Evolutionary conservation across 2,888 invertebrate species (phyloP).

Genomic region (Tinea pellionella): DNA sequence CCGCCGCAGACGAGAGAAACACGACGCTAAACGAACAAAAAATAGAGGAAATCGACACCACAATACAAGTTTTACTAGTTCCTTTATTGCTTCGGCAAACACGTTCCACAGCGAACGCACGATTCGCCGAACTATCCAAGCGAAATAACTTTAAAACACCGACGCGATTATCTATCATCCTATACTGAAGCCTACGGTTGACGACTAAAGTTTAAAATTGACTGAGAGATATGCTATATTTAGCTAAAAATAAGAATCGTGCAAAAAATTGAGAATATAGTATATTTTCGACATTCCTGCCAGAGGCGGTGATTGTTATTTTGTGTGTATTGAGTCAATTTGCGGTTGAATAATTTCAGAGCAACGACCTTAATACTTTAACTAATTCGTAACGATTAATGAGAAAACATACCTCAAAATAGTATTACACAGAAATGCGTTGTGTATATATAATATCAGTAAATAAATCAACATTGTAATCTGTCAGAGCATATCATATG

Average conservation of each 20-base stretch:
- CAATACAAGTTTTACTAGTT: constrained; percentile 50
- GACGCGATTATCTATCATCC: constrained; percentile 21
- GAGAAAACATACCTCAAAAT: background rate
- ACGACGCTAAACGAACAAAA: constrained; percentile 27
- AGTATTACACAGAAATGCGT: background rate
- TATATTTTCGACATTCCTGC: constrained; percentile 52
- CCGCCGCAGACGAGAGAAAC: constrained; percentile 16
- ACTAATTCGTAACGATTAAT: constrained; percentile 1
- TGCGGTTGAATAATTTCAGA: constrained; percentile 40
- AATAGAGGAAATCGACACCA: constrained; percentile 30
- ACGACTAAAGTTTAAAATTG: constrained; percentile 36
- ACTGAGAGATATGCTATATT: constrained; percentile 17
- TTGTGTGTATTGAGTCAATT: constrained; percentile 51
- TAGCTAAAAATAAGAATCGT: constrained; percentile 1
- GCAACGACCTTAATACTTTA: constrained; percentile 42
- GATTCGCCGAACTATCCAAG: constrained; percentile 34
- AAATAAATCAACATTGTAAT: background rate
- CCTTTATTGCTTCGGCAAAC: constrained; percentile 48
- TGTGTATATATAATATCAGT: too few relatives aligned
- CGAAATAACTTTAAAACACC: constrained; percentile 22
- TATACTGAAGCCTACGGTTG: constrained; percentile 33
- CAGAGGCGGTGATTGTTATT: constrained; percentile 40
- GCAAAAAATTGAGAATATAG: background rate
- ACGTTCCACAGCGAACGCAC: constrained; percentile 48
- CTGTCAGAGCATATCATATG: background rate